These are phyloP conservation scores for Triops longicaudatus DNA, from an alignment of 1,140 invertebrate genomes.

Conservation along the genomic window DNA sequence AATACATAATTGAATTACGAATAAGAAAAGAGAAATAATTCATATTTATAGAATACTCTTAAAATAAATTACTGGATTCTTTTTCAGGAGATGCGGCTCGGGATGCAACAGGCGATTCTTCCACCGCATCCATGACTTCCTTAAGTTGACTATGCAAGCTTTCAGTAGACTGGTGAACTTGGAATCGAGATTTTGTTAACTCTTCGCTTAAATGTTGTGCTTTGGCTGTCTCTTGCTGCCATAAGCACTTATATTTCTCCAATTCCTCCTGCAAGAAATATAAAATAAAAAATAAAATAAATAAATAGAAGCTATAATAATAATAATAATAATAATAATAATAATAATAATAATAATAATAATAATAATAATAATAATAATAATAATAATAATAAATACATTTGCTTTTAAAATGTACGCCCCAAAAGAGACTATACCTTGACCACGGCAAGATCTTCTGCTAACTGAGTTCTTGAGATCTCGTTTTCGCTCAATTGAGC, in stretches of 20 bases:
- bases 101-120: neutral
- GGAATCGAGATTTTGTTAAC: neutral
- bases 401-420: neutral
- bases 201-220: neutral
- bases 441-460: neutral
- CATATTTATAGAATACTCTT: too few species aligned
- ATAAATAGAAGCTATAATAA: too few species aligned
- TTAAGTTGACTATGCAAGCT: constrained; percentile 6
- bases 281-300: constrained; percentile 6
- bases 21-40: too few species aligned
- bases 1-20: too few species aligned
- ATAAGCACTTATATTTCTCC: constrained; percentile 31
- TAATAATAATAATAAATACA: neutral
- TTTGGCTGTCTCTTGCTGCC: constrained; percentile 1
- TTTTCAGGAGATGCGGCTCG: neutral
- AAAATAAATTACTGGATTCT: neutral
- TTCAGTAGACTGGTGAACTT: neutral
- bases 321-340: too few species aligned
- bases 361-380: too few species aligned
- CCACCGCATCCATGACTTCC: neutral
- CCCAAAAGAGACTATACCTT: neutral
- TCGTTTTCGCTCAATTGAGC: constrained; percentile 47
- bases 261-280: constrained; percentile 27
- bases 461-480: constrained; percentile 35
- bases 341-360: too few species aligned